Conservation (phyloP, 2,888 invertebrate species). For the Cyclophora punctaria region DNA sequence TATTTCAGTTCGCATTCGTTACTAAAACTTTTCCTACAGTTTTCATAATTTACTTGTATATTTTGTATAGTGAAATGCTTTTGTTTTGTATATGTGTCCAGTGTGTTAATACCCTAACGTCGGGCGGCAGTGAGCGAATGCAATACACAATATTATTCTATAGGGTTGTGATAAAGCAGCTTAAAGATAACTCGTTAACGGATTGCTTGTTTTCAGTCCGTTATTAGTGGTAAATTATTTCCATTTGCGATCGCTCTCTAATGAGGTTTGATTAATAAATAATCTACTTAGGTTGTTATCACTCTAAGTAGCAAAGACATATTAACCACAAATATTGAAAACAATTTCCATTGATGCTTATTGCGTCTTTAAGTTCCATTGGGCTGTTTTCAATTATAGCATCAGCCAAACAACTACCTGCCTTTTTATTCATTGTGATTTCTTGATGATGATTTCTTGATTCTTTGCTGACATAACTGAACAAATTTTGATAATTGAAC, state of each 20-base stretch:
- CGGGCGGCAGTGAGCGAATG: constrained; percentile 34
- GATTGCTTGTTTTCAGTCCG: constrained; percentile 36
- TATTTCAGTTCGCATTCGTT: not conserved
- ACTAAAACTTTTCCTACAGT: not conserved
- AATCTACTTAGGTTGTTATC: no score
- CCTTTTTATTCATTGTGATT: no score
- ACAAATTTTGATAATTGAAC: no score
- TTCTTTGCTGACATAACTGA: no score
- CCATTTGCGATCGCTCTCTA: constrained; percentile 12
- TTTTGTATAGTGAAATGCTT: not conserved
- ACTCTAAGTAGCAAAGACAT: no score
- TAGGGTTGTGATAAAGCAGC: constrained; percentile 55
- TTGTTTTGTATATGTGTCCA: not conserved
- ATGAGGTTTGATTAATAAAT: constrained; percentile 3
- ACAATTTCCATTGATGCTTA: no score
- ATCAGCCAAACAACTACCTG: no score
- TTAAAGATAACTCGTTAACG: constrained; percentile 56
- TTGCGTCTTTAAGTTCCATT: no score
- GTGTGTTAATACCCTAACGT: constrained; percentile 16
- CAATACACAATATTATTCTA: constrained; percentile 44
- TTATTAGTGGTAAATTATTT: constrained; percentile 22
- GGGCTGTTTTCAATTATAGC: no score
- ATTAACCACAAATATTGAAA: no score
- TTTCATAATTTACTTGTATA: not conserved
- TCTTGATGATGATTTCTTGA: no score